Percentiles rank a stretch among this genome's conserved stretches.
These are phyloP conservation scores for Probaryconus sp. DNA, from an alignment of 1,140 invertebrate species.

Conservation along the genomic window DNA sequence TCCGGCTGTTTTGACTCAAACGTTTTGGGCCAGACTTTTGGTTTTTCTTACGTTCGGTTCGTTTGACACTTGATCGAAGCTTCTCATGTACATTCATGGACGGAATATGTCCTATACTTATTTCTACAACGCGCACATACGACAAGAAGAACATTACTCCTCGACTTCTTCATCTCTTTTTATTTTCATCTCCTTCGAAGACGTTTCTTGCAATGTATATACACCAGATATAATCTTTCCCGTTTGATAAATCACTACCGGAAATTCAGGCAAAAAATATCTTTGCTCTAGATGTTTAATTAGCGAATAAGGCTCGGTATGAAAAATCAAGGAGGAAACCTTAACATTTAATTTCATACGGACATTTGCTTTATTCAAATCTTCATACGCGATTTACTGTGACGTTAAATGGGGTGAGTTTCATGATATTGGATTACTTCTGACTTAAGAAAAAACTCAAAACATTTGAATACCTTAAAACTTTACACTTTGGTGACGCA, in stretches of 20 bases:
- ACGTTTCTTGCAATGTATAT: constrained; percentile 66
- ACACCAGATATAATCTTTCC: constrained; percentile 74
- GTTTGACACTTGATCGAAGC: constrained; percentile 76
- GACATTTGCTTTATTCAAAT: no score
- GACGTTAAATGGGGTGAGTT: no score
- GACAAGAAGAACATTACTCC: constrained; percentile 39
- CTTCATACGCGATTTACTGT: no score
- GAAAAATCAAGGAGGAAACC: constrained; percentile 6
- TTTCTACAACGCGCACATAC: constrained; percentile 27
- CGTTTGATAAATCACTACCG: constrained; percentile 78
- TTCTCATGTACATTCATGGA: constrained; percentile 41
- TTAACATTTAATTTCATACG: no score
- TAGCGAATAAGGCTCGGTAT: constrained; percentile 47
- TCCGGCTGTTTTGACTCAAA: constrained; percentile 66
- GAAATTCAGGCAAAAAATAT: constrained; percentile 75
- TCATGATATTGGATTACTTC: no score
- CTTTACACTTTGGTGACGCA: no score
- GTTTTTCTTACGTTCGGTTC: constrained; percentile 74
- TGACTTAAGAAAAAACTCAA: no score
- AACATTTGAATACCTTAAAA: no score
- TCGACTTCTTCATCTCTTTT: constrained; percentile 32
- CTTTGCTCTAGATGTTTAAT: constrained; percentile 75
- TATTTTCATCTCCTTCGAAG: constrained; percentile 50
- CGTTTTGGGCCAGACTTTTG: constrained; percentile 59
- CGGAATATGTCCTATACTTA: constrained; percentile 32